Conservation (phyloP, 2,888 invertebrate genomes). For the Augiades crinisus region DNA sequence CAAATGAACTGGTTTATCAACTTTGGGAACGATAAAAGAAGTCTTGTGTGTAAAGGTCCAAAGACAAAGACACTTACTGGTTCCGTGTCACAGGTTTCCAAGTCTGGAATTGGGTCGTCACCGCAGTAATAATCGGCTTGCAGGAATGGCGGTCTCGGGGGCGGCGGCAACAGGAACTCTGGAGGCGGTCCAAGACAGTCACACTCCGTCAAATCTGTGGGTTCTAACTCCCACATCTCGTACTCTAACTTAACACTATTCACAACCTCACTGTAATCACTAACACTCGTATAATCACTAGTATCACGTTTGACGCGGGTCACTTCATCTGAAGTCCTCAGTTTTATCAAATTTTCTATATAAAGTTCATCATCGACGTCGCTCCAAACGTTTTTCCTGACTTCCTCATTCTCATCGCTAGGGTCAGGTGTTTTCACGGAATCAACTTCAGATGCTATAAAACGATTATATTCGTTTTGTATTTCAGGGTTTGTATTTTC, state of each 20-base stretch:
- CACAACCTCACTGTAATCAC: conserved; percentile 78
- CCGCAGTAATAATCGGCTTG: conserved; percentile 86
- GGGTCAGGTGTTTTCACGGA: conserved; percentile 43
- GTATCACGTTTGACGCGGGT: conserved; percentile 75
- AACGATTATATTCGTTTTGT: conserved; percentile 36
- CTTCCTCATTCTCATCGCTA: conserved; percentile 56
- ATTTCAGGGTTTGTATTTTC: conserved; percentile 12
- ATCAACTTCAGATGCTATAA: conserved; percentile 58
- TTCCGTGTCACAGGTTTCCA: conserved; percentile 89
- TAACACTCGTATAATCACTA: conserved; percentile 62
- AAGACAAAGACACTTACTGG: conserved; percentile 82
- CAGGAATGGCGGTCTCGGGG: conserved; percentile 87
- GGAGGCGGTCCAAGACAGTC: conserved; percentile 89
- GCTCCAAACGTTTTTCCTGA: conserved; percentile 73
- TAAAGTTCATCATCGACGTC: conserved; percentile 76
- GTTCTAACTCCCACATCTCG: conserved; percentile 87
- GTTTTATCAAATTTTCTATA: conserved; percentile 71
- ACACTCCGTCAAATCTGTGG: conserved; percentile 86
- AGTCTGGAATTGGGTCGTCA: conserved; percentile 85
- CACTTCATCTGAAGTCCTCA: conserved; percentile 71
- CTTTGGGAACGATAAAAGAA: neutral
- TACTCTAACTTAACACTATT: conserved; percentile 80
- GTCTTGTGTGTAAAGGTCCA: neutral
- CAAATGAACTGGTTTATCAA: neutral
- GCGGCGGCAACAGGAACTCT: conserved; percentile 87